Conservation (phyloP, 2,888 invertebrate species). For the Lasioglossum leucozonium region DNA sequence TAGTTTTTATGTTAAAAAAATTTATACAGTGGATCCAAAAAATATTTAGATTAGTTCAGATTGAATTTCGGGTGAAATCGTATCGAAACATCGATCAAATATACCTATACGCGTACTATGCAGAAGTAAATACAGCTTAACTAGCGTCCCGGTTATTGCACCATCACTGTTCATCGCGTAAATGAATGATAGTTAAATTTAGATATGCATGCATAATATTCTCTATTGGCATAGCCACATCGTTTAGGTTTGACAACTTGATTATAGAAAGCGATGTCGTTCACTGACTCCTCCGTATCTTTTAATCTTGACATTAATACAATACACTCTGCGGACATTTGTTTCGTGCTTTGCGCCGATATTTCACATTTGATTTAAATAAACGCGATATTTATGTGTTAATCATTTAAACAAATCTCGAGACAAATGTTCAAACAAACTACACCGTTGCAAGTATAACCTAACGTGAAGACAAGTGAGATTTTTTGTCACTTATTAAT, state of each 20-base stretch:
- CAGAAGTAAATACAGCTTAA: background rate
- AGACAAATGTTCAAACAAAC: background rate
- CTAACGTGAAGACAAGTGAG: background rate
- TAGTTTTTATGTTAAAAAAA: too few relatives aligned
- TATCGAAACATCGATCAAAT: background rate
- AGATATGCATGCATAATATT: background rate
- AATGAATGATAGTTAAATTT: slow-evolving; percentile 6
- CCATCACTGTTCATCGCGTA: background rate
- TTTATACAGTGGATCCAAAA: too few relatives aligned
- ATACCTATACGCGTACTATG: background rate
- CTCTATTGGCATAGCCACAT: background rate
- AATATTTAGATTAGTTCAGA: too few relatives aligned
- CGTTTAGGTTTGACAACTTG: background rate
- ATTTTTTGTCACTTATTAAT: too few relatives aligned
- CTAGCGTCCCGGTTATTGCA: background rate
- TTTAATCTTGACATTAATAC: background rate
- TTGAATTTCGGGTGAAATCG: background rate
- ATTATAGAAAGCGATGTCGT: background rate
- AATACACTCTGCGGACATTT: background rate
- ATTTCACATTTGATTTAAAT: background rate
- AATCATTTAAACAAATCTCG: background rate
- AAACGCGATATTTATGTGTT: background rate
- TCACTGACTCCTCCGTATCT: background rate
- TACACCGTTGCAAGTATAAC: background rate
- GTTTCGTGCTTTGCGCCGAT: background rate